Evolutionary conservation across 2,888 invertebrate genomes (phyloP).

Genomic region (Scaptomyza caliginosa): DNA sequence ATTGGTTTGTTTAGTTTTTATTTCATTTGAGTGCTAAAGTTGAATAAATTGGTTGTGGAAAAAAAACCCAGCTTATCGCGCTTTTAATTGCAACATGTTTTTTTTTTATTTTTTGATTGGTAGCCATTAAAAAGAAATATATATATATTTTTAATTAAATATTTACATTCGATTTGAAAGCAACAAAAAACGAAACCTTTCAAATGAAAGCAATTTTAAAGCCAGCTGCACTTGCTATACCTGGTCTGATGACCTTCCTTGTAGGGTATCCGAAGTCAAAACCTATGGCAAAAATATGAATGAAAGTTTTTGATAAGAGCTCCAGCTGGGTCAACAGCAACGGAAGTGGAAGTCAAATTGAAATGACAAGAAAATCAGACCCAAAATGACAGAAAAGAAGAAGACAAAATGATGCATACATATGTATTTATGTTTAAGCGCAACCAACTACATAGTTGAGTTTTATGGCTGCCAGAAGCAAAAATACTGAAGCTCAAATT

Average conservation of each 20-base stretch:
- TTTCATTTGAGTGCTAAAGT: not conserved
- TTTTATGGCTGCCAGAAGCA: conserved; percentile 39
- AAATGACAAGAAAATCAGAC: conserved; percentile 55
- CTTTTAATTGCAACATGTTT: not conserved
- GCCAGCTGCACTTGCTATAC: not conserved
- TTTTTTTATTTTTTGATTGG: not conserved
- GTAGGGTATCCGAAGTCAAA: not conserved
- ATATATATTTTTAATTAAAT: not conserved
- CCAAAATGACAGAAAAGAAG: conserved; percentile 63
- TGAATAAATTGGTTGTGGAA: not conserved
- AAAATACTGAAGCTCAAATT: conserved; percentile 64
- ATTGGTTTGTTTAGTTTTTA: not conserved
- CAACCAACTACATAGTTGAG: conserved; percentile 37
- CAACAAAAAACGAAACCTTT: not conserved
- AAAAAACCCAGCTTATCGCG: not conserved
- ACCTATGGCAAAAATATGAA: conserved; percentile 21
- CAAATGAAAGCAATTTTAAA: not conserved
- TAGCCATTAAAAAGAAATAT: not conserved
- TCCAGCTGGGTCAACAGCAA: conserved; percentile 46
- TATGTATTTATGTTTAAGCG: conserved; percentile 13
- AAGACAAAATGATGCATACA: conserved; percentile 52
- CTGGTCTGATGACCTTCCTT: too few relatives aligned
- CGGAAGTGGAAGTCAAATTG: conserved; percentile 74
- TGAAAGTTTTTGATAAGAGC: conserved; percentile 42
- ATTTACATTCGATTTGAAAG: not conserved